Base-by-base conservation (phyloP, 2,113 vertebrate genomes). In the Hirundichthys speculiger region DNA sequence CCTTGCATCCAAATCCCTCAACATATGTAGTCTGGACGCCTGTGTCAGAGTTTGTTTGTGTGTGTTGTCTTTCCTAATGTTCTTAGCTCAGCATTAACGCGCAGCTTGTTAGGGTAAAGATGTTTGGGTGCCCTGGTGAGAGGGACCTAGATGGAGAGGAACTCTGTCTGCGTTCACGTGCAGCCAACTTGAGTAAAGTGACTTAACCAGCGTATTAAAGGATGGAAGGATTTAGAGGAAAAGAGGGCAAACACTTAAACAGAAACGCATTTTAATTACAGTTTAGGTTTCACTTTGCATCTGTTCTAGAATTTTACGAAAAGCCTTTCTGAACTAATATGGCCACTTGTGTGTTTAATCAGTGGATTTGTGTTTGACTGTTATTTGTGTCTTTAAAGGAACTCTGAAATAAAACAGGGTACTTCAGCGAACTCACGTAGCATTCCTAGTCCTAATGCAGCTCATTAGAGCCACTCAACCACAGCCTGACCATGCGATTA, bases 21-120 rank as follows among this genome's bases (percentile, higher is more conserved):
- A 79, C 89, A 91, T 88, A 89, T 89, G 89, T 83, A 90, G 91
- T 91, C 85, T 91, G 81, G 83, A 67, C 38, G 73, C 88, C 80
- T 82, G 63, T 88, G 81, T 75, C 76, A 85, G 64, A 73, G 77
- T 84, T 82, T 83, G 78, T 85, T 79, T 82, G 69, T 71, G 79
- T 82, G 83, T 80, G 39, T 80, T 77, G 76, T 75, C 71, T 60
- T 84, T 80, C 65, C 59, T 88, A 87, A 90, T 88, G 82, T 79
- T 54, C 85, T 90, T 90, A 89, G 64, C 78, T 61, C 48, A 41
- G 83, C 79, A 80, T 92, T 89, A 84, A 41, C 49, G 53, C 61
- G 69, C 71, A 76, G 74, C 60, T 73, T 76, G 69, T 69, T 81
- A 74, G 66, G 61, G 75, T 86, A 85, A 88, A 86, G 65, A 76